Evolutionary conservation across 2,113 vertebrate species (phyloP).

Genomic region (human): DNA sequence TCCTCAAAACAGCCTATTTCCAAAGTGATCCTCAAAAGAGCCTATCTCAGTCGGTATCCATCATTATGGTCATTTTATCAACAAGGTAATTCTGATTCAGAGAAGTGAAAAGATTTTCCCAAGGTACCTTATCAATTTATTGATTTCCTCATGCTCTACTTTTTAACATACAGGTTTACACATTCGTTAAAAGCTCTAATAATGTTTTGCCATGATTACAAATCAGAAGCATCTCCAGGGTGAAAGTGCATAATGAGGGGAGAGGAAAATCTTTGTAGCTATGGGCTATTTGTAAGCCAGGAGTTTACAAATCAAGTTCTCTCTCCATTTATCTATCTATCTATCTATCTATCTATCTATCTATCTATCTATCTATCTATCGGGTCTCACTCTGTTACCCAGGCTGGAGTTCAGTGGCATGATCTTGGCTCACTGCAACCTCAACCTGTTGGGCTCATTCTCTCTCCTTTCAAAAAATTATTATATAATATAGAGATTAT

Average conservation of each 20-base stretch:
- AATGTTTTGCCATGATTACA: neutral
- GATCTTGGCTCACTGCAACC: too few species aligned
- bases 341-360: too few species aligned
- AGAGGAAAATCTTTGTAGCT: neutral
- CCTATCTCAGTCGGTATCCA: neutral
- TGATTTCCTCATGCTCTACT: neutral
- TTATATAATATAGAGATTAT: neutral
- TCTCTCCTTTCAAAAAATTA: too few species aligned
- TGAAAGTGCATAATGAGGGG: neutral
- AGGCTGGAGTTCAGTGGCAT: too few species aligned
- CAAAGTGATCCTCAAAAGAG: neutral
- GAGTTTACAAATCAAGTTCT: neutral
- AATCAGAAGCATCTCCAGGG: neutral
- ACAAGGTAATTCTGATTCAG: neutral
- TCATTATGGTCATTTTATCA: neutral
- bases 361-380: too few species aligned
- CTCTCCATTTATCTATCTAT: neutral
- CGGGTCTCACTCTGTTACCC: too few species aligned
- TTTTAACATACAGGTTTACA: neutral
- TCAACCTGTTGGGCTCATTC: too few species aligned
- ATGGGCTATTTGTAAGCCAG: neutral
- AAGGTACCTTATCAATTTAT: neutral
- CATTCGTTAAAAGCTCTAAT: neutral
- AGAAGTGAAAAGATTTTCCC: slow-evolving; percentile 22
- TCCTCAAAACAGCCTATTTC: neutral